Evolutionary conservation across 2,888 invertebrate species (phyloP).

Genomic region (Drosophila hamatofila): DNA sequence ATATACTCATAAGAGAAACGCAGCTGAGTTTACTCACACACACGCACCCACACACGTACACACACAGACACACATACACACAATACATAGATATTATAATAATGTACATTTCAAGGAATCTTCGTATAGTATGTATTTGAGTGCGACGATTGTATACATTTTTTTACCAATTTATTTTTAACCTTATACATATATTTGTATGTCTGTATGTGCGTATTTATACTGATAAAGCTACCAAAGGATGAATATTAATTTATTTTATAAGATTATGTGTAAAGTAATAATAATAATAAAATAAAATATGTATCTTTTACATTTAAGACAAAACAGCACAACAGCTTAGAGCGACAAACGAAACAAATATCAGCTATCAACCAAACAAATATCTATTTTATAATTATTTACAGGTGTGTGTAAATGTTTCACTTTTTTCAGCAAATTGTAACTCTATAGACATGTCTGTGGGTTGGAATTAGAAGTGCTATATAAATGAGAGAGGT

Average conservation of each 20-base stretch:
- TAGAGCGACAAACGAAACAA: conserved; percentile 30
- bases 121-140: conserved; percentile 59
- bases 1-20: conserved; percentile 42
- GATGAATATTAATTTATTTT: conserved; percentile 77
- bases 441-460: not conserved
- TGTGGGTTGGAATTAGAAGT: not conserved
- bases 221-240: conserved; percentile 75
- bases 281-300: conserved; percentile 60
- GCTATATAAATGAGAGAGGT: too few relatives aligned
- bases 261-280: conserved; percentile 77
- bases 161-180: conserved; percentile 76
- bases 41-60: conserved; percentile 22
- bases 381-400: conserved; percentile 6
- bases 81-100: conserved; percentile 60
- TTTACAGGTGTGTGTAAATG: not conserved
- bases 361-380: conserved; percentile 29
- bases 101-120: conserved; percentile 60
- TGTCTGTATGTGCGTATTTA: conserved; percentile 76
- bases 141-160: conserved; percentile 62
- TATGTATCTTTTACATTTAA: conserved; percentile 64
- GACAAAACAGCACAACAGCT: conserved; percentile 33
- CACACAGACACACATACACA: conserved; percentile 34
- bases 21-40: conserved; percentile 50
- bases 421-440: not conserved
- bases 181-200: conserved; percentile 69